These are phyloP conservation scores for Bombyx huttoni DNA, from an alignment of 2,888 invertebrate genomes.

Conservation along the genomic window DNA sequence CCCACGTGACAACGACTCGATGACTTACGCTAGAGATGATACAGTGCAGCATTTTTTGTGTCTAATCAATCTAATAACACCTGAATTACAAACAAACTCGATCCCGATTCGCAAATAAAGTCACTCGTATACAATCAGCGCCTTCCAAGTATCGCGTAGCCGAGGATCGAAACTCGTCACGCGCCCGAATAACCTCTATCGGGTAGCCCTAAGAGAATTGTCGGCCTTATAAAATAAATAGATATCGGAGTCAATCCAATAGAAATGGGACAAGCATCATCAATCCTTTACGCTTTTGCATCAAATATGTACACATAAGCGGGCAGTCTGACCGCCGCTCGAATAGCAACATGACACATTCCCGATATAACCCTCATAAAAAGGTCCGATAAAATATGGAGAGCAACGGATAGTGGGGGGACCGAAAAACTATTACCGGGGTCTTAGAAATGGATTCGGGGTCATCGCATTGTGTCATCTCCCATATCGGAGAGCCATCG, in stretches of 20 bases:
- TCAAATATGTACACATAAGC: conserved; percentile 50
- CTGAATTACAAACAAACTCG: conserved; percentile 4
- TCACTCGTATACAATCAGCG: background rate
- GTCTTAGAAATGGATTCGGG: conserved; percentile 49
- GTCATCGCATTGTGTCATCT: conserved; percentile 64
- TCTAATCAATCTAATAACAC: conserved; percentile 6
- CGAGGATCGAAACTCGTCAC: background rate
- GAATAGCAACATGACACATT: conserved; percentile 46
- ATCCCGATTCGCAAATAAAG: conserved; percentile 12
- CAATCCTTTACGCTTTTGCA: conserved; percentile 50
- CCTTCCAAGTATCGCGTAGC: no score
- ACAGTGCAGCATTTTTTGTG: conserved; percentile 15
- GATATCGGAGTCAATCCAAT: conserved; percentile 31
- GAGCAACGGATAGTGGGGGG: conserved; percentile 39
- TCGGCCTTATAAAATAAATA: conserved; percentile 25
- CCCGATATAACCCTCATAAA: conserved; percentile 55
- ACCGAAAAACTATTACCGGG: conserved; percentile 43
- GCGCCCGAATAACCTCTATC: background rate
- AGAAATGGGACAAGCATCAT: conserved; percentile 40
- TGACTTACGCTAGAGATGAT: conserved; percentile 27
- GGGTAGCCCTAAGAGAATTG: conserved; percentile 1
- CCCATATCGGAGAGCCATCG: conserved; percentile 48
- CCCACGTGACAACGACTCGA: conserved; percentile 40
- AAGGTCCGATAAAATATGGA: conserved; percentile 54
- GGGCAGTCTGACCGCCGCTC: conserved; percentile 24